Base-by-base conservation (phyloP, 2,888 invertebrate species). In the Sphinx pinastri region DNA sequence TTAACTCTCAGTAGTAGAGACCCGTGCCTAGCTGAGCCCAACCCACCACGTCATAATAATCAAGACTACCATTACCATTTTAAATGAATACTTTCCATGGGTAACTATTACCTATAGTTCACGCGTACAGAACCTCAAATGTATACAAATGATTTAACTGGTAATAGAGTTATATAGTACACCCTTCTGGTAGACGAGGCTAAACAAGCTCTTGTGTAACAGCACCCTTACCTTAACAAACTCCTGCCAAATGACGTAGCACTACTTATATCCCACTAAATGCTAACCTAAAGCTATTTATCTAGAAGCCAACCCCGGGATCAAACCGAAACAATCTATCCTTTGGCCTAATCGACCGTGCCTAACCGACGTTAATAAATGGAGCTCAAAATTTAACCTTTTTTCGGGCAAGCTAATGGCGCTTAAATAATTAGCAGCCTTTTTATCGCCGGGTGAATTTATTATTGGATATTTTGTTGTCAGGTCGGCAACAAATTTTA, bases 341-440 rank as follows among this genome's bases (percentile, higher is more conserved):
- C 83, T 82, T 87, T 81, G 84, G 75, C 77, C 92, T 91, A 94
- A 94, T 94, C 89, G 92, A 88, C 80, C 90, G 90, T 78, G 77
- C 77, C 68, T 73, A 81, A 80, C 81, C 81, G 84, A 88, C 90
- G 91, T 93, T 93, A 92, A 93, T 89, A 91, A 93, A 93, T 92
- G 90, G 85, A 79, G 91, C 91, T 91, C 89, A 91, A 91, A 87
- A 88, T 84, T 89, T 82, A 89, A 90, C 93, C 93, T 94, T 94
- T 94, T 94, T 94, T 93, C 91, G 93, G 93, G 84, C 75, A 80
- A 86, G 78, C 90, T 94, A 93, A 94, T 94, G 93, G 87, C 70
- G 79, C 91, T 82, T 77, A 85, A 83, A 82, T 91, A 92, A 93
- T 93, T 89, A 90, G 87, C 82, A 83, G 78, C 74, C 77, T 83